Conservation (phyloP, 2,888 invertebrate genomes). For the Tethea ocularis region DNA sequence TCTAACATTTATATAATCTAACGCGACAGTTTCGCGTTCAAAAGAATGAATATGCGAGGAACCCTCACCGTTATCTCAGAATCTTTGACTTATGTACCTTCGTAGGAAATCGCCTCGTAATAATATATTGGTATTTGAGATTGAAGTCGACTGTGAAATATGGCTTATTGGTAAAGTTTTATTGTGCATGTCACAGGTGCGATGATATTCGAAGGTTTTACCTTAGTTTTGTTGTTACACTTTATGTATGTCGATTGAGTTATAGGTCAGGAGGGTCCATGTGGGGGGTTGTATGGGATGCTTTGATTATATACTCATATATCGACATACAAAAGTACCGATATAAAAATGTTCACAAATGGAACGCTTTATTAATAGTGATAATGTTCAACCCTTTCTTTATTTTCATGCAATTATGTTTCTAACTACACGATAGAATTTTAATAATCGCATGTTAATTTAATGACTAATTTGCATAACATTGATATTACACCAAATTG, state of each 20-base stretch:
- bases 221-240: conserved; percentile 52
- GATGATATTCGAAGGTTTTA: conserved; percentile 61
- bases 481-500: conserved; percentile 22
- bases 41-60: conserved; percentile 68
- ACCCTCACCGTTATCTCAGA: conserved; percentile 61
- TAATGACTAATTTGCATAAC: conserved; percentile 5
- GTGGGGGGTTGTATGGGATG: background rate
- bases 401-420: background rate
- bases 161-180: conserved; percentile 82
- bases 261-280: conserved; percentile 23
- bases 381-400: background rate
- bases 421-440: background rate
- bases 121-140: conserved; percentile 80
- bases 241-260: conserved; percentile 39
- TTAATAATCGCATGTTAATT: background rate
- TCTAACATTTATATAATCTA: conserved; percentile 48
- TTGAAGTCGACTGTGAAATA: conserved; percentile 79
- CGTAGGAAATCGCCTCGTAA: conserved; percentile 70
- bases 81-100: conserved; percentile 72
- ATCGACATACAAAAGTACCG: background rate
- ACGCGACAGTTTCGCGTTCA: conserved; percentile 48
- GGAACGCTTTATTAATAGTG: background rate
- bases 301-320: too few species aligned
- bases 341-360: background rate
- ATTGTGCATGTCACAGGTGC: conserved; percentile 78